phyloP scores from a whole-genome alignment of 2,797 vertebrate genomes.

The Rhinophrynus dorsalis region DNA sequence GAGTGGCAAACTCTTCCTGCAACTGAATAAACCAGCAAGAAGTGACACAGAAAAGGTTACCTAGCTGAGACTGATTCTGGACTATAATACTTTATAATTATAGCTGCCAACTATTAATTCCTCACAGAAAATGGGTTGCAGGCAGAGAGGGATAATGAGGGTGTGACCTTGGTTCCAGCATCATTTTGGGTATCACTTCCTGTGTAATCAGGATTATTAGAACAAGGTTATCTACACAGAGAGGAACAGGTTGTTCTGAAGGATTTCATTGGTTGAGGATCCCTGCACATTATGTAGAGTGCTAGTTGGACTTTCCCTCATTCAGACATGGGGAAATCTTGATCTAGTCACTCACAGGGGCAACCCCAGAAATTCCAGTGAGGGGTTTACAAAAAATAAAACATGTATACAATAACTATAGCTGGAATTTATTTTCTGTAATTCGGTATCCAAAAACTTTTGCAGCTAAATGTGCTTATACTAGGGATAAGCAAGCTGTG shows the following conservation, averaged over 20 bases:
- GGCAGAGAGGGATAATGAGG: slow-evolving; percentile 32
- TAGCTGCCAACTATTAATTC: slow-evolving; percentile 26
- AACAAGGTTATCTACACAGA: slow-evolving; percentile 22
- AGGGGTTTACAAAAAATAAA: too few relatives aligned
- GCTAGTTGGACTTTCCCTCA: too few relatives aligned
- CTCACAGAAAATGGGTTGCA: slow-evolving; percentile 26
- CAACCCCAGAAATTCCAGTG: too few relatives aligned
- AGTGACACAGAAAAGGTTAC: slow-evolving; percentile 6
- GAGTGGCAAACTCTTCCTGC: too few relatives aligned
- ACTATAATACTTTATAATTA: slow-evolving; percentile 15
- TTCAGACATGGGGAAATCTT: too few relatives aligned
- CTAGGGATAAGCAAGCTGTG: too few relatives aligned
- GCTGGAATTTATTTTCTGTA: too few relatives aligned
- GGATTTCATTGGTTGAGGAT: too few relatives aligned
- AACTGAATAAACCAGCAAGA: not conserved
- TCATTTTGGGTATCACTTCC: slow-evolving; percentile 28
- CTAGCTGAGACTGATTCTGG: not conserved
- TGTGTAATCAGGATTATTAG: slow-evolving; percentile 30
- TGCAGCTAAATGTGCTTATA: too few relatives aligned
- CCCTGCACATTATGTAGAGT: not conserved
- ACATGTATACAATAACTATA: too few relatives aligned
- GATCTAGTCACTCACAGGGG: too few relatives aligned
- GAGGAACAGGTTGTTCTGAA: not conserved
- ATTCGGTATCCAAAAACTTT: too few relatives aligned
- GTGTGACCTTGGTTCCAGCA: slow-evolving; percentile 1